Conservation (phyloP, 2,113 vertebrate genomes). For the Eulacestoma nigropectus region DNA sequence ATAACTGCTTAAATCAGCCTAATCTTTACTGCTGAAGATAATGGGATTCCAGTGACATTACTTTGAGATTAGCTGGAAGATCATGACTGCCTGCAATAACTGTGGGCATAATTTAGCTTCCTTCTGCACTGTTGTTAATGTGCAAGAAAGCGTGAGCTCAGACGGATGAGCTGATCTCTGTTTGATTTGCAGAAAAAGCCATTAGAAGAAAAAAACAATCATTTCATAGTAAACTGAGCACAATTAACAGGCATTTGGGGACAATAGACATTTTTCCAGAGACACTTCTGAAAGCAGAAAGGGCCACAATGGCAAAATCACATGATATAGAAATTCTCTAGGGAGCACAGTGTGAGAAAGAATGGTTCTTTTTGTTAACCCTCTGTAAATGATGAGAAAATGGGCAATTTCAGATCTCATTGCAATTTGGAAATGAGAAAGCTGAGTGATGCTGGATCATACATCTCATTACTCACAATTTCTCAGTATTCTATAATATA, state of each 20-base stretch:
- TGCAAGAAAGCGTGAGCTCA: not conserved
- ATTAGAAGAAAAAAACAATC: constrained; percentile 22
- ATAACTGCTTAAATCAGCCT: constrained; percentile 3
- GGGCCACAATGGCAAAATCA: not conserved
- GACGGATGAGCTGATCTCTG: not conserved
- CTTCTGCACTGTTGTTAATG: constrained; percentile 35
- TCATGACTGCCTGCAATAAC: constrained; percentile 6
- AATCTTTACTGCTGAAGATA: constrained; percentile 3
- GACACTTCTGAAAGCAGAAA: not conserved
- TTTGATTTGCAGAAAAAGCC: not conserved
- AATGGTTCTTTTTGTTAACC: constrained; percentile 20
- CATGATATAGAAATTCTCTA: not conserved
- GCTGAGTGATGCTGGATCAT: not conserved
- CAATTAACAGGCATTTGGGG: constrained; percentile 17
- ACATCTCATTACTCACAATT: not conserved
- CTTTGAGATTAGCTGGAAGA: not conserved
- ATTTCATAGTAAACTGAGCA: constrained; percentile 42
- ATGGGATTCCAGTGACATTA: constrained; percentile 4
- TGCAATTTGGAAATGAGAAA: constrained; percentile 27
- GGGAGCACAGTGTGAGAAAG: not conserved
- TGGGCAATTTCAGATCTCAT: constrained; percentile 11
- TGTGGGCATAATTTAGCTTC: constrained; percentile 3
- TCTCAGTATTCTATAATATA: not conserved
- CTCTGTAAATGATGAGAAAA: not conserved
- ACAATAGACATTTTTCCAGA: constrained; percentile 11